Conservation (phyloP, 2,888 invertebrate species). For the Zonitis immaculata region DNA sequence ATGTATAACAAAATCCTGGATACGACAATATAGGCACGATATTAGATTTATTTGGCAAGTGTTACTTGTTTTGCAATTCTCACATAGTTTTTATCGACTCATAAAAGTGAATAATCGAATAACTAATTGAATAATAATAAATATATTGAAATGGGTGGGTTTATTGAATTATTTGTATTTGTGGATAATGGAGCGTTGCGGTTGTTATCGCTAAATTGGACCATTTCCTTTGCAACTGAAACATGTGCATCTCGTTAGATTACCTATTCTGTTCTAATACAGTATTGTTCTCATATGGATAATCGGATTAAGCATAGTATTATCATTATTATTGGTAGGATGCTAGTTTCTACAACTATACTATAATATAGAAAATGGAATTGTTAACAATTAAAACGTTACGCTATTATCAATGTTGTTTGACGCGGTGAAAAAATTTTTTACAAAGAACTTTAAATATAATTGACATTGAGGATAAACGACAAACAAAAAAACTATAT, state of each 20-base stretch:
- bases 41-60: neutral
- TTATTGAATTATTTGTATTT: neutral
- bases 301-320: conserved; percentile 1
- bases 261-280: neutral
- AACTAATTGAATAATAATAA: neutral
- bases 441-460: conserved; percentile 1
- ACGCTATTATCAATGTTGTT: neutral
- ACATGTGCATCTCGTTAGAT: conserved; percentile 1
- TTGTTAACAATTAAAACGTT: neutral
- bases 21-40: conserved; percentile 21
- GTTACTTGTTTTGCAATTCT: neutral
- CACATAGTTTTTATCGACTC: neutral
- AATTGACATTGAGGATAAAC: too few relatives aligned
- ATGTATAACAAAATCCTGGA: conserved; percentile 23
- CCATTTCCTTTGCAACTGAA: neutral
- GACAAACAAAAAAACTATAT: conserved; percentile 9
- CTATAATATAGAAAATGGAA: neutral
- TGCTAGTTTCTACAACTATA: neutral
- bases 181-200: neutral
- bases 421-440: neutral
- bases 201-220: neutral
- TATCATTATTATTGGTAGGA: neutral
- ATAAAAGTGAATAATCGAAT: too few relatives aligned
- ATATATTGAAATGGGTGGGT: too few relatives aligned
- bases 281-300: neutral